Base-by-base conservation (phyloP, 2,113 vertebrate genomes). In the Centropus bengalensis region DNA sequence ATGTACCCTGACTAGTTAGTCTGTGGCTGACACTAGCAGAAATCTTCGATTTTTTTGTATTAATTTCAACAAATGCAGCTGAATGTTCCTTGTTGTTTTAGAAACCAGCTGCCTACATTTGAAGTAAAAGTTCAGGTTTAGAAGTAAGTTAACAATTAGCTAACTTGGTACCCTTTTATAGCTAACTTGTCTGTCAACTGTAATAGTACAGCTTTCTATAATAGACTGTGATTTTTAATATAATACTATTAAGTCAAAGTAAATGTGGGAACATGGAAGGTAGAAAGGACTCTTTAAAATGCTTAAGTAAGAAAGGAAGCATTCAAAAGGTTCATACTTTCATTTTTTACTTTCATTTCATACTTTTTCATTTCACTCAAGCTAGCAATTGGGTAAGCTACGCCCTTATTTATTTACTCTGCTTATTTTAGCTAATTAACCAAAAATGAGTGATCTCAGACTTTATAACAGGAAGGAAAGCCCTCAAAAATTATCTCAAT, bases 61-160 rank as follows among this genome's bases (percentile, higher is more conserved):
- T 71, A 45, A 56, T 8, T 79, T 89, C 40, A 30, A 75, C 20
- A 67, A 92, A 52, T 40, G 62, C 36, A 75, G 42, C 32, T 94
- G 56, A 89, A 49, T 22, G 14, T 64, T 88, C 60, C 42, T 55
- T 89, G 40, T 73, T 84, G n/a, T 75, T 94, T 89, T 88, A 64
- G 68, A 93, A 80, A 36, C 0, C 19, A 73, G 6, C 40, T 84
- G 64, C 69, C 45, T 93, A 64, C 79, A 36, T 82, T 54, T 74
- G 45, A 82, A 88, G 45, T 69, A 80, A 80, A 92, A 79, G 36
- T n/a, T 86, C 40, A 76, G 0, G 71, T 93, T 80, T 93, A 82
- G 63, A 75, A 91, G 40, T 67, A 66, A 52, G 28, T 82, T 88
- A 82, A 71, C 67, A 89, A 91, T 93, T 91, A 79, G 14, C 49